Conservation (phyloP, 2,888 invertebrate species). For the Andrena bicolor region DNA sequence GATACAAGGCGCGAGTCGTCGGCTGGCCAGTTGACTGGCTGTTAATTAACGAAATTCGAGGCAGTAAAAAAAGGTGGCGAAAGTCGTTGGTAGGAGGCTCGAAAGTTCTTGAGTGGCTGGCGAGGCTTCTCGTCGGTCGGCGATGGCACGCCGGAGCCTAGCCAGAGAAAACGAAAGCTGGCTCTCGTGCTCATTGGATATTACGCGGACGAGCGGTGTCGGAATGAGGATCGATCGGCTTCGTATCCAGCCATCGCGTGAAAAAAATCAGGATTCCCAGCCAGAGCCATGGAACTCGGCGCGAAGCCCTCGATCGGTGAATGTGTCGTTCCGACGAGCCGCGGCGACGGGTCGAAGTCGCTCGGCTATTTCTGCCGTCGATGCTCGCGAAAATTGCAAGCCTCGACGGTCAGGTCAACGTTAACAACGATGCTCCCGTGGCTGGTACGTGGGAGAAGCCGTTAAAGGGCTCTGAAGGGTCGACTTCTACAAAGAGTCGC, state of each 20-base stretch:
- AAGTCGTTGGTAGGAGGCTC: constrained; percentile 61
- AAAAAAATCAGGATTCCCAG: constrained; percentile 11
- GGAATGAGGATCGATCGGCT: constrained; percentile 79
- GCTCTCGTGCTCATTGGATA: constrained; percentile 79
- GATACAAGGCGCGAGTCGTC: background rate
- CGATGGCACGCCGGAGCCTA: constrained; percentile 7
- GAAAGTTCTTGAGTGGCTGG: constrained; percentile 73
- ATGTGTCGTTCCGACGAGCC: constrained; percentile 2
- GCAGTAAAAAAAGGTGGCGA: constrained; percentile 12
- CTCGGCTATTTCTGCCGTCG: constrained; percentile 31
- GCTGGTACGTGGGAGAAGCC: constrained; percentile 16
- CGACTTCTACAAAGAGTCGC: constrained; percentile 12
- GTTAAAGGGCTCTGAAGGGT: constrained; percentile 13
- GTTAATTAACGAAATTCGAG: constrained; percentile 64
- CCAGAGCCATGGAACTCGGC: background rate
- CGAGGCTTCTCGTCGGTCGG: constrained; percentile 25
- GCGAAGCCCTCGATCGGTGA: constrained; percentile 8
- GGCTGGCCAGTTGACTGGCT: constrained; percentile 49
- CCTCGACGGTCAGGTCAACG: constrained; percentile 40
- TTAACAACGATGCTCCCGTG: constrained; percentile 25
- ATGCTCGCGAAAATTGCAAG: constrained; percentile 52
- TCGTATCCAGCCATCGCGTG: constrained; percentile 32
- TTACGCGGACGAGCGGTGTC: constrained; percentile 72
- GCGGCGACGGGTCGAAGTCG: background rate
- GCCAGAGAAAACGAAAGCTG: constrained; percentile 58